Conservation (phyloP, 2,797 vertebrate species). For the Halcyon chelicuti region DNA sequence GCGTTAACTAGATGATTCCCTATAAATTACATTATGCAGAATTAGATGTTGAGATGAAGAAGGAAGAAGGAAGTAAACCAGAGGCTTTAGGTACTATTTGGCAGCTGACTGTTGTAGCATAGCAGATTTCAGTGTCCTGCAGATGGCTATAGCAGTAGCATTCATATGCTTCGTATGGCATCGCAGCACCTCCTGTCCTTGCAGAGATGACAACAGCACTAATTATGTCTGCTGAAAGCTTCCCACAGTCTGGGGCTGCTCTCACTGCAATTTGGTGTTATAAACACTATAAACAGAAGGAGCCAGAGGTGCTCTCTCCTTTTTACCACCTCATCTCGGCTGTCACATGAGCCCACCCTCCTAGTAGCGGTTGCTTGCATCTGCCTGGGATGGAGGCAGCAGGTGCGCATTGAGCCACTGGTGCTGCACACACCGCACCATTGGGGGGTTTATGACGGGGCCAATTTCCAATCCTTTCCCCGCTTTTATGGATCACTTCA, state of each 20-base stretch:
- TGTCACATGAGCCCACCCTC: not conserved
- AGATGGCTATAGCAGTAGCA: not conserved
- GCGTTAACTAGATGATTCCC: slow-evolving; percentile 17
- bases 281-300: not conserved
- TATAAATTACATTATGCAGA: slow-evolving; percentile 1
- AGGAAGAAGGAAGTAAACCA: not conserved
- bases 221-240: not conserved
- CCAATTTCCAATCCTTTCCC: not conserved
- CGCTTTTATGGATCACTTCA: not conserved
- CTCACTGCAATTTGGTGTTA: not conserved
- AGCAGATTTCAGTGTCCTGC: not conserved
- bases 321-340: not conserved
- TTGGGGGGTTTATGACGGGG: not conserved
- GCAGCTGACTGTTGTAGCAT: not conserved
- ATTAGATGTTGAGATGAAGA: not conserved
- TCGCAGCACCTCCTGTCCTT: not conserved
- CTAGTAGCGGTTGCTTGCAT: not conserved
- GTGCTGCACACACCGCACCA: rapidly evolving
- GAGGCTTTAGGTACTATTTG: not conserved
- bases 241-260: not conserved
- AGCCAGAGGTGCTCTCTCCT: not conserved
- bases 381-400: not conserved
- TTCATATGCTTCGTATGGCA: not conserved
- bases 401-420: rapidly evolving
- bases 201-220: not conserved